Evolutionary conservation across 2,797 vertebrate species (phyloP).

Genomic region (Halcyon chelicuti): DNA sequence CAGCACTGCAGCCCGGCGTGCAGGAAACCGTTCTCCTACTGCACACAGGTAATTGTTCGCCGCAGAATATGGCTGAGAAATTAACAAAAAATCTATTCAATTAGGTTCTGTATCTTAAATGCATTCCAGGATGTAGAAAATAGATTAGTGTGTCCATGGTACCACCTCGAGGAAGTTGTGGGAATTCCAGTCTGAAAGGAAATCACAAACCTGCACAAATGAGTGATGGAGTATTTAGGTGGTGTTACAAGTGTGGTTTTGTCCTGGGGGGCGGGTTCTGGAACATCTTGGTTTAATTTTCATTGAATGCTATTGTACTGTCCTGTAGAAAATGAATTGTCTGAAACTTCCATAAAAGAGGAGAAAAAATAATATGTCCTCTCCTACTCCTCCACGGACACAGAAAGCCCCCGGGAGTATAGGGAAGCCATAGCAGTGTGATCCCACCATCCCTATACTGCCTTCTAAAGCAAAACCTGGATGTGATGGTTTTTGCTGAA

Average conservation of each 20-base stretch:
- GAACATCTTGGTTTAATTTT: neutral
- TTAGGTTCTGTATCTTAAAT: neutral
- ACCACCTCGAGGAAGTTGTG: conserved; percentile 71
- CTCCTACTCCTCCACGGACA: neutral
- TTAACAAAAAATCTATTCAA: neutral
- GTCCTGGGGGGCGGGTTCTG: neutral
- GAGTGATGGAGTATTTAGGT: neutral
- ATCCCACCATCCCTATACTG: neutral
- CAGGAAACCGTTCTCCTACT: conserved; percentile 95
- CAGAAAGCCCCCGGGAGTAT: fast-evolving
- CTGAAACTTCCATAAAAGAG: neutral
- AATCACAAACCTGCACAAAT: fast-evolving
- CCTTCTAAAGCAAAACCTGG: neutral
- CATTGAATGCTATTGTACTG: neutral
- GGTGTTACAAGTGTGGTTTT: neutral
- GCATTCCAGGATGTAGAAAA: neutral
- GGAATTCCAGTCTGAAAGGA: conserved; percentile 17
- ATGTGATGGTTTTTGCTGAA: neutral
- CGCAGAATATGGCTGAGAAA: neutral
- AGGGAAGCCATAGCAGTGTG: neutral
- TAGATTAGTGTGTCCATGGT: conserved; percentile 10
- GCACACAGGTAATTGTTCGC: conserved; percentile 88
- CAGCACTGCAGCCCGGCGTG: conserved; percentile 91
- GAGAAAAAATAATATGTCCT: neutral
- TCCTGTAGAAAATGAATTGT: neutral